Evolutionary conservation across 2,797 vertebrate genomes (phyloP), one percentile per base, ranked within the genome.

Genomic region (Lagodon rhomboides): DNA sequence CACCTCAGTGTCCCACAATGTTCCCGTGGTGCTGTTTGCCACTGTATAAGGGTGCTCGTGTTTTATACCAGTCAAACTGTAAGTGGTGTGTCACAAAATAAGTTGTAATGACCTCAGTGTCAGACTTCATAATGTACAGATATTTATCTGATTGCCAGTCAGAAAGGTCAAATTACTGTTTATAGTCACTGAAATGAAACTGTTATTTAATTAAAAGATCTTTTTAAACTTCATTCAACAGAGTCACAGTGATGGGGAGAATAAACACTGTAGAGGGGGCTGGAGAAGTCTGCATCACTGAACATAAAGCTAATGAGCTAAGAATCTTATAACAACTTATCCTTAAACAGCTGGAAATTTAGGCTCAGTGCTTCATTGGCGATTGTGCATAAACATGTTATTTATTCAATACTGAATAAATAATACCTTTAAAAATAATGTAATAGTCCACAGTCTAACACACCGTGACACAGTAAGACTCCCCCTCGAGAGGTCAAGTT

Each of bases 121-220:
- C 46, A 25, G 11, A 49, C 46, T 18, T 73, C 15, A 15, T 41
- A 55, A 50, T 87, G 71, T 76, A 82, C 53, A 75, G 50, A 70
- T 62, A 78, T 80, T 67, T 62, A 73, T 79, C 65, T 50, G 55
- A 70, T 41, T 61, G 16, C 61, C 68, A 54, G 56, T 67, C 20
- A 23, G 23, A 70, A 73, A 46, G 66, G 67, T 81, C 60, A 70
- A 70, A 58, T 13, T 18, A 68, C 68, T 69, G 63, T 77, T 84
- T 51, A 50, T 56, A 80, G 12, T 49, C 50, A 72, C 4, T 61
- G 44, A 69, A 75, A 13, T 75, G n/a, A 83, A 78, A 17, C 69
- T 20, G 73, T 74, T 85, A 80, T 82, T 82, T 72, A 83, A 87
- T 77, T 76, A 79, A 88, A 87, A 62, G 0, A 73, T 50, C 27